Evolutionary conservation across 1,140 invertebrate genomes (phyloP).

Genomic region (Drosophila mayri): DNA sequence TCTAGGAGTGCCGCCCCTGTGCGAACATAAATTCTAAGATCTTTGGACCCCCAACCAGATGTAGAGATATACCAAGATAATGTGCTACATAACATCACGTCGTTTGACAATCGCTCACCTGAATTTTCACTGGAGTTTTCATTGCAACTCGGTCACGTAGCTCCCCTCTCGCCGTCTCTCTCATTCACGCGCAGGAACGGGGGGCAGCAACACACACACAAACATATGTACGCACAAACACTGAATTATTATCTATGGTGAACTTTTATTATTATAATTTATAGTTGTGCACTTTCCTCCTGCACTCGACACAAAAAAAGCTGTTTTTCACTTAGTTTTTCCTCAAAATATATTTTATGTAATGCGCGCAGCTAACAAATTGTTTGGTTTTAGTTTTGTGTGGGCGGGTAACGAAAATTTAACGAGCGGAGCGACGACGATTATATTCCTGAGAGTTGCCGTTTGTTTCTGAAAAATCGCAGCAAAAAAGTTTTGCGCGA

Average conservation of each 20-base stretch:
- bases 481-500: constrained; percentile 50
- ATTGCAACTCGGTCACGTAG: constrained; percentile 71
- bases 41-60: constrained; percentile 5
- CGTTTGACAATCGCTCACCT: constrained; percentile 45
- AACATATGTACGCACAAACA: constrained; percentile 20
- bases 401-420: constrained; percentile 36
- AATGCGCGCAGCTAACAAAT: constrained; percentile 46
- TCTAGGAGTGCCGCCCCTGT: constrained; percentile 27
- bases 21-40: constrained; percentile 34
- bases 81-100: constrained; percentile 39
- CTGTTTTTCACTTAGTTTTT: constrained; percentile 17
- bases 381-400: constrained; percentile 25
- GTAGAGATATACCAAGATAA: constrained; percentile 9
- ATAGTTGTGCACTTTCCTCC: constrained; percentile 51
- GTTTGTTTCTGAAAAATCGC: constrained; percentile 73
- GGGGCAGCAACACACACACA: constrained; percentile 24
- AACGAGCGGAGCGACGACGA: constrained; percentile 62
- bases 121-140: constrained; percentile 47
- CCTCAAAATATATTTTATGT: constrained; percentile 52
- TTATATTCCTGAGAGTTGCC: constrained; percentile 78
- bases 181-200: constrained; percentile 10
- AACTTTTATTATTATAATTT: constrained; percentile 69
- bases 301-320: constrained; percentile 24
- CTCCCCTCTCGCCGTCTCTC: constrained; percentile 53
- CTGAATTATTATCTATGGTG: constrained; percentile 26